Base-by-base conservation (phyloP, 1,140 invertebrate genomes). In the Hypsibius dujardini region DNA sequence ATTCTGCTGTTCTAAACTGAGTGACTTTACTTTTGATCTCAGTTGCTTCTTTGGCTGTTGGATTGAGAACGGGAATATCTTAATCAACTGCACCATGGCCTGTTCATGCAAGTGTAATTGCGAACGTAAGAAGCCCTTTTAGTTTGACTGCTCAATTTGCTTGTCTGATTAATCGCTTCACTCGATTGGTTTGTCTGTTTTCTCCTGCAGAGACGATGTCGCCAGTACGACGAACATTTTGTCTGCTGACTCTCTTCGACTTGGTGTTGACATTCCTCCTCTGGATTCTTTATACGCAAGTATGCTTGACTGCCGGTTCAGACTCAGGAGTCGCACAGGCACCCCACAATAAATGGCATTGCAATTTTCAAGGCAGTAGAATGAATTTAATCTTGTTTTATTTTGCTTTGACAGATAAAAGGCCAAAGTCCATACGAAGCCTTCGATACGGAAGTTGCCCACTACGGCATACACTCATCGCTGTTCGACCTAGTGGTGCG, bases 161-260 rank as follows among this genome's bases (percentile, higher is more conserved):
- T n/a, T n/a, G n/a, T n/a, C n/a, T n/a, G n/a, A n/a, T n/a, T n/a
- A n/a, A n/a, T 56, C 7, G 50, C 50, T 56, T 7, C 50, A 56
- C 7, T 56, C 50, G n/a, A 56, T 56, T 56, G 50, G n/a, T 7
- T 7, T 7, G 7, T 56, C 50, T 7, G n/a, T 7, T 67, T 67
- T 7, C 7, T 67, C 3, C 45, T 67, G 7, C 42, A 67, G 62
- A 67, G 62, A 12, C 62, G 3, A 77, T 78, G 73, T 77, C 77
- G 15, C 73, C 75, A 12, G 77, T 76, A 1, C 71, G 77, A 1
- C 69, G 77, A 46, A 78, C 77, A 2, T 78, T 78, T 73, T 77
- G 77, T 70, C 74, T 78, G 1, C 72, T 77, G 60, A 75, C 76
- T 1, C 74, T 75, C 46, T 78, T 78, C 76, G 77, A 78, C 72